Percentiles rank a stretch among this genome's conserved stretches.
Conservation (phyloP, 2,797 vertebrate genomes). For the Sebastes umbrosus region DNA sequence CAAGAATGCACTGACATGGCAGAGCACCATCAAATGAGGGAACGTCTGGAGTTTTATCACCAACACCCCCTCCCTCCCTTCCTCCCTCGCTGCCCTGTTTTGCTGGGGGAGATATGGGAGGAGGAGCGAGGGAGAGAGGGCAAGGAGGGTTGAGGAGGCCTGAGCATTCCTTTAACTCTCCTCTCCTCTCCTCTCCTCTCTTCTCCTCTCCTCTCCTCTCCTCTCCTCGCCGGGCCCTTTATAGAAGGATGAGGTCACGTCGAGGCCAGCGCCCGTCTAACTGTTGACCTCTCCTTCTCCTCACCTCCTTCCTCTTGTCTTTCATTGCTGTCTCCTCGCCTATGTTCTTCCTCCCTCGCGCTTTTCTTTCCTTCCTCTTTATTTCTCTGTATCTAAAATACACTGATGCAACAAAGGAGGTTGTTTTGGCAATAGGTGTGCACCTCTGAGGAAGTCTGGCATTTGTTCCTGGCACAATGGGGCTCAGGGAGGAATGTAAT, state of each 20-base stretch:
- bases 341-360: conserved; percentile 19
- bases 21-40: conserved; percentile 93
- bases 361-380: conserved; percentile 8
- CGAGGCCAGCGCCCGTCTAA: conserved; percentile 86
- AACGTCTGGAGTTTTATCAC: conserved; percentile 98
- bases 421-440: conserved; percentile 42
- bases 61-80: conserved; percentile 70
- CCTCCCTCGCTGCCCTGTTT: conserved; percentile 61
- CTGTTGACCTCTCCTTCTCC: conserved; percentile 84
- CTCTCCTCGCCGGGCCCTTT: conserved; percentile 77
- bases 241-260: conserved; percentile 89
- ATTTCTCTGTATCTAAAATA: neutral
- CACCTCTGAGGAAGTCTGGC: conserved; percentile 18
- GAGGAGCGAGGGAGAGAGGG: conserved; percentile 83
- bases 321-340: conserved; percentile 33
- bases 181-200: conserved; percentile 84
- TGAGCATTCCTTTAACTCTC: conserved; percentile 87
- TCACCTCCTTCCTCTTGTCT: conserved; percentile 31
- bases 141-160: conserved; percentile 86
- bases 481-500: conserved; percentile 4
- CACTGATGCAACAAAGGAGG: conserved; percentile 41
- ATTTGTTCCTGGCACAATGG: conserved; percentile 17
- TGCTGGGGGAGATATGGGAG: conserved; percentile 71
- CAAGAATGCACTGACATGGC: conserved; percentile 92
- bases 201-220: conserved; percentile 79